These are phyloP conservation scores for Ibidorhyncha struthersii DNA, from an alignment of 2,113 vertebrate genomes.

Conservation along the genomic window DNA sequence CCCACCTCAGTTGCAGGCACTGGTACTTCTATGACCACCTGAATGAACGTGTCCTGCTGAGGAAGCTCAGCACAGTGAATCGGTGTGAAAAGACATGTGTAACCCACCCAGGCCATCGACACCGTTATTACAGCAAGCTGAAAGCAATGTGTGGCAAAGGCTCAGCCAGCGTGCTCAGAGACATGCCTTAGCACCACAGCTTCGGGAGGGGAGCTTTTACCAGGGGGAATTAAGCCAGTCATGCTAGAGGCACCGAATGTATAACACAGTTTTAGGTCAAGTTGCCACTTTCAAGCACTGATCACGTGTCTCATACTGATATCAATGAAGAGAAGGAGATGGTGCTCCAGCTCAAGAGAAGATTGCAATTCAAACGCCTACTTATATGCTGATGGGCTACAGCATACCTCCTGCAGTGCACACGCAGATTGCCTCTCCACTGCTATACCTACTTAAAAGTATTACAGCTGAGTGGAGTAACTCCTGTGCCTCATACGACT, in stretches of 20 bases:
- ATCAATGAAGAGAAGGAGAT: background rate
- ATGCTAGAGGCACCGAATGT: background rate
- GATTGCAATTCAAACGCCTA: background rate
- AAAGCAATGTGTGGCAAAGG: background rate
- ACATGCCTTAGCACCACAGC: background rate
- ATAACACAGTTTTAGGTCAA: background rate
- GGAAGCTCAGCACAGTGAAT: background rate
- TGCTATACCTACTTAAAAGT: background rate
- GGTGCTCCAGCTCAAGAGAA: background rate
- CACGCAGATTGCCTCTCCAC: background rate
- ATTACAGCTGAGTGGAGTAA: background rate
- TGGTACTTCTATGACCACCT: background rate
- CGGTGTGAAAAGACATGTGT: background rate
- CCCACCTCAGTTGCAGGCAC: background rate
- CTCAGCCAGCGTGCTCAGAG: background rate
- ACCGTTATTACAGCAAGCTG: background rate
- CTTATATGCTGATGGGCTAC: background rate
- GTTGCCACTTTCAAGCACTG: background rate
- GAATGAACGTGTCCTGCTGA: background rate
- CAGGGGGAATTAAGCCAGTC: background rate
- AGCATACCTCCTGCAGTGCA: background rate
- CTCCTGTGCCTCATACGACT: background rate
- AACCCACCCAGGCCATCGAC: background rate
- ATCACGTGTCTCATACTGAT: background rate
- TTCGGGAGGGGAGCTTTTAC: background rate